Evolutionary conservation across 2,888 invertebrate genomes (phyloP), one percentile per base, ranked within the genome.

Genomic region (Hoplodrina blanda): DNA sequence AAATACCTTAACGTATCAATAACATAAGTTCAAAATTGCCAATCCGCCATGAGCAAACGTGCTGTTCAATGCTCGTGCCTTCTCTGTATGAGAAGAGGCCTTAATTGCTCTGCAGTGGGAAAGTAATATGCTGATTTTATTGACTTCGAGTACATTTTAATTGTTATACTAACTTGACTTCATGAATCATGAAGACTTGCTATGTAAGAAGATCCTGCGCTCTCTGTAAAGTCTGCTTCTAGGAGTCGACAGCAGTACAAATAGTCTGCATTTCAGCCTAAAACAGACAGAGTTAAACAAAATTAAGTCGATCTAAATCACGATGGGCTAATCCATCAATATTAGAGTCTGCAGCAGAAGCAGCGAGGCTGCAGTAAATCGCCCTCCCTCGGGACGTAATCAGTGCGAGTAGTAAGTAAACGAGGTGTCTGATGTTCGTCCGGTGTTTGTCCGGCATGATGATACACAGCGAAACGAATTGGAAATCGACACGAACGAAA

Each of bases 311-410:
- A 50, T 73, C 25, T 56, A 56, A 73, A 53, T 65, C 73, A 53
- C 56, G 10, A 13, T 0, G 20, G 6, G 17, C 50, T 50, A 61
- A 60, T 75, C 50, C 30, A 62, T 79, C 74, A 67, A 55, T 67
- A 76, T 62, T 78, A 52, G 50, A 63, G 50, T 6, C 15, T 41
- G 62, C 49, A 57, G 15, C n/a, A 62, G 57, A 78, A 54, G 8
- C 20, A 17, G 7, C n/a, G 25, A 50, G 20, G 33, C 54, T 53
- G 62, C 67, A 60, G 64, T 60, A 66, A 62, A 65, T 65, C 72
- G 61, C 37, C 25, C 19, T 62, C 69, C 56, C 69, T 4, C 7
- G 67, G 65, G 69, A 53, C 52, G 70, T 80, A 78, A 82, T 80
- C 75, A 75, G 63, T 41, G 41, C 64, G 50, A 56, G 64, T 30